These are phyloP conservation scores for Alcedo quadribrachys DNA, from an alignment of 2,797 vertebrate genomes.

Conservation along the genomic window DNA sequence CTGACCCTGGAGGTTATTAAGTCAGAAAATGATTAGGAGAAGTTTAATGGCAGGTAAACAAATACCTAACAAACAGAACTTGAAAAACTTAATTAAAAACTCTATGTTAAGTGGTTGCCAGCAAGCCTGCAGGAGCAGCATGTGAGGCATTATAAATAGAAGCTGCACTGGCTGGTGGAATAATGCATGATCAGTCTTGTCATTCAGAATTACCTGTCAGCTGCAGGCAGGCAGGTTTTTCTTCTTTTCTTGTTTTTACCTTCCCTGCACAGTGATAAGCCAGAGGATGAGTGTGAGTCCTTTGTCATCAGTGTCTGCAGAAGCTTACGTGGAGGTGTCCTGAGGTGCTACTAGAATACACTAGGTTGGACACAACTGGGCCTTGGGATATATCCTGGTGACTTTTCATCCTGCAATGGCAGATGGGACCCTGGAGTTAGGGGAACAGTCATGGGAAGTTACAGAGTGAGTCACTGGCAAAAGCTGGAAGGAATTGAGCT, in stretches of 20 bases:
- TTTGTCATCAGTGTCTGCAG: not conserved
- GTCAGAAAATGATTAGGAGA: not conserved
- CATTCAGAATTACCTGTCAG: slow-evolving; percentile 53
- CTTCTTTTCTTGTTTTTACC: not conserved
- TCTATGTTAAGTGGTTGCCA: not conserved
- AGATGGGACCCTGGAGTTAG: not conserved
- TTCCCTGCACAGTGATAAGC: not conserved
- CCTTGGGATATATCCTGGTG: no score
- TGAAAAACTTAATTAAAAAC: slow-evolving; percentile 24
- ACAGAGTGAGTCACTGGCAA: not conserved
- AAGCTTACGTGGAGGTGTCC: no score
- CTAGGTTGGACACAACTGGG: no score
- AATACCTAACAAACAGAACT: slow-evolving; percentile 12
- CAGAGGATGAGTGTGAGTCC: not conserved
- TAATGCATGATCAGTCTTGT: slow-evolving; percentile 44
- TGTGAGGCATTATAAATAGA: slow-evolving; percentile 45
- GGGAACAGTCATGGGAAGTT: not conserved
- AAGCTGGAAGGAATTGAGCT: not conserved
- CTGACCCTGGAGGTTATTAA: slow-evolving; percentile 16
- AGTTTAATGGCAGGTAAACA: not conserved
- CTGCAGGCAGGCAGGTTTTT: slow-evolving; percentile 7
- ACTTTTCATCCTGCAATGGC: not conserved
- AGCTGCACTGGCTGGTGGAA: not conserved
- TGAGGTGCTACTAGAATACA: no score
- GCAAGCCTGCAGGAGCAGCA: slow-evolving; percentile 34